Evolutionary conservation across 53 echinoderm and acorn worm species (phyloP).

Genomic region (Echinarachnius parma): DNA sequence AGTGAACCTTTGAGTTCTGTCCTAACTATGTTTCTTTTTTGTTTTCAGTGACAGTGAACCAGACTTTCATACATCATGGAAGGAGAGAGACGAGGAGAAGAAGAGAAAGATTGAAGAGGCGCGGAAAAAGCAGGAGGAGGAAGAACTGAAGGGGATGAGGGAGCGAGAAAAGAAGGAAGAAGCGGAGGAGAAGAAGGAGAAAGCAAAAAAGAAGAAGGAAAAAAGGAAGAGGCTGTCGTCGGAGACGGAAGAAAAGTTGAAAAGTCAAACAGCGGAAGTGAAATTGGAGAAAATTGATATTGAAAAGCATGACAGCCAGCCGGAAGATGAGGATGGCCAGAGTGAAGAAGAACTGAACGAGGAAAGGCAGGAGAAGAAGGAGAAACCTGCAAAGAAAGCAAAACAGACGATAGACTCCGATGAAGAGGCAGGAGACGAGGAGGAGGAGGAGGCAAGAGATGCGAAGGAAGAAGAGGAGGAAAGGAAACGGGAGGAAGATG

Average conservation of each 20-base stretch:
- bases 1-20: too few relatives aligned
- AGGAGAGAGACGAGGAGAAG: constrained; percentile 70
- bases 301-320: neutral
- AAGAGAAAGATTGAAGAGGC: constrained; percentile 70
- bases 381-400: constrained; percentile 10
- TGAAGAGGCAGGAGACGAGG: constrained; percentile 38
- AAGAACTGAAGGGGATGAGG: constrained; percentile 71
- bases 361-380: neutral
- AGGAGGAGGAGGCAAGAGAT: neutral
- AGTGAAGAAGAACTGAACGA: constrained; percentile 30
- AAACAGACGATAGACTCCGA: neutral
- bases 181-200: constrained; percentile 70
- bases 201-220: constrained; percentile 44
- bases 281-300: constrained; percentile 54
- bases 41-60: constrained; percentile 53
- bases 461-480: constrained; percentile 12
- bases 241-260: constrained; percentile 72
- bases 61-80: constrained; percentile 69
- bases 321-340: neutral
- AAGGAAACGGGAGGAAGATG: constrained; percentile 19
- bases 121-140: constrained; percentile 63
- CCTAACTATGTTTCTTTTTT: neutral
- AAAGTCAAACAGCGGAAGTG: constrained; percentile 62
- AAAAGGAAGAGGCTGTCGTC: constrained; percentile 58
- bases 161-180: constrained; percentile 84